A percentile compares a stretch with the other conserved stretches of the same genome.
Conservation (phyloP, 1,140 invertebrate genomes). For the Branchinecta lindahli region DNA sequence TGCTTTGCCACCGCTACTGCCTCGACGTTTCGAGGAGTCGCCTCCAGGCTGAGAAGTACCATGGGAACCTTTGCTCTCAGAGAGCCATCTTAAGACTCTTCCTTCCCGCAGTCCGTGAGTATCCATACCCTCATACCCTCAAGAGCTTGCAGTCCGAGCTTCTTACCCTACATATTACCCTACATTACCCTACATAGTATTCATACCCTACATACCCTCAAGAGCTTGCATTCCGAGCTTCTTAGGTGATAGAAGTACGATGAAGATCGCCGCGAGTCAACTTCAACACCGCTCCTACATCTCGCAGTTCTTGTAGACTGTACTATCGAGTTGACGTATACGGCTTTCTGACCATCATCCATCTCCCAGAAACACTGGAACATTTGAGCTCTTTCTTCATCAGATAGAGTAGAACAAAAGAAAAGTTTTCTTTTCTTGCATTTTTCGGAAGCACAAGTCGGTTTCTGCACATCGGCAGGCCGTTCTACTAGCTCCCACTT, state of each 20-base stretch:
- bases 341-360: not conserved
- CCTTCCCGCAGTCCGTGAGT: not conserved
- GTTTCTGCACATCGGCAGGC: not conserved
- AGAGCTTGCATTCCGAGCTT: not conserved
- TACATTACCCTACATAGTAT: too few species aligned
- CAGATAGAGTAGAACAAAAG: not conserved
- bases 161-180: too few species aligned
- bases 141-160: too few species aligned
- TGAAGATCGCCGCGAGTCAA: not conserved
- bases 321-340: not conserved
- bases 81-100: not conserved
- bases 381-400: not conserved
- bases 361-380: not conserved
- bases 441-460: not conserved
- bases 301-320: not conserved
- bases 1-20: not conserved
- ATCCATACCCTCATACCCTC: too few species aligned
- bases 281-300: not conserved
- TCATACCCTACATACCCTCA: not conserved
- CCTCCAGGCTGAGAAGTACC: not conserved
- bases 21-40: not conserved
- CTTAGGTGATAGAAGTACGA: not conserved
- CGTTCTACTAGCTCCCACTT: slow-evolving; percentile 5
- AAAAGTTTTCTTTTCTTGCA: not conserved
- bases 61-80: not conserved